Conservation (phyloP, 2,888 invertebrate genomes). For the Philereme transversata region DNA sequence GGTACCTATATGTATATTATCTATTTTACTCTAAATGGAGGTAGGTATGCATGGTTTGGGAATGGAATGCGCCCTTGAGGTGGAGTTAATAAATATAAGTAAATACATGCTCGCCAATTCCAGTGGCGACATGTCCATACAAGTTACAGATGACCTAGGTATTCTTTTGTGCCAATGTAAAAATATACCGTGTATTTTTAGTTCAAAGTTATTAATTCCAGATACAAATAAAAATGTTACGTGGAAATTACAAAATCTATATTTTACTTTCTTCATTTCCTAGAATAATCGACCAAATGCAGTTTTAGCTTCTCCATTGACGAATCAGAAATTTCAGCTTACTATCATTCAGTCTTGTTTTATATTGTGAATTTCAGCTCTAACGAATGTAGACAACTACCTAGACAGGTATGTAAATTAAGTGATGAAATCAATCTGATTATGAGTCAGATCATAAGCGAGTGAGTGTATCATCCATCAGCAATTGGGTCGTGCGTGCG, state of each 20-base stretch:
- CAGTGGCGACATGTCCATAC: constrained; percentile 52
- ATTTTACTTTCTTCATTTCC: too few species aligned
- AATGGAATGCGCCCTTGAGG: constrained; percentile 35
- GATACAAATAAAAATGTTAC: constrained; percentile 7
- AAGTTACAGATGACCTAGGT: constrained; percentile 36
- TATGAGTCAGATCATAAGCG: constrained; percentile 36
- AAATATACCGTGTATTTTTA: constrained; percentile 5
- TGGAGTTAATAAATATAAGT: constrained; percentile 25
- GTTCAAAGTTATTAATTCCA: not conserved
- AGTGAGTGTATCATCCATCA: not conserved
- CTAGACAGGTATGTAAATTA: constrained; percentile 39
- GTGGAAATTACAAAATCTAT: too few species aligned
- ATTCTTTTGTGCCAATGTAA: constrained; percentile 19
- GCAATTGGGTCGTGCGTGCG: not conserved
- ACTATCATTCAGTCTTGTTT: too few species aligned
- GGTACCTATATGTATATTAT: too few species aligned
- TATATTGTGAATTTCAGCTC: not conserved
- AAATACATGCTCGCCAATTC: constrained; percentile 32
- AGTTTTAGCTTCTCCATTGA: too few species aligned
- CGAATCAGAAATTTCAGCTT: too few species aligned
- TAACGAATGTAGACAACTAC: constrained; percentile 14
- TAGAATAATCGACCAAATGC: too few species aligned
- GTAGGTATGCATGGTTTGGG: constrained; percentile 13
- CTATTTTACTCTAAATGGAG: too few species aligned
- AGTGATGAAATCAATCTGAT: constrained; percentile 41